A percentile compares a stretch with the other conserved stretches of the same genome.
Conservation (phyloP, 2,888 invertebrate genomes). For the Chrysina gloriosa region DNA sequence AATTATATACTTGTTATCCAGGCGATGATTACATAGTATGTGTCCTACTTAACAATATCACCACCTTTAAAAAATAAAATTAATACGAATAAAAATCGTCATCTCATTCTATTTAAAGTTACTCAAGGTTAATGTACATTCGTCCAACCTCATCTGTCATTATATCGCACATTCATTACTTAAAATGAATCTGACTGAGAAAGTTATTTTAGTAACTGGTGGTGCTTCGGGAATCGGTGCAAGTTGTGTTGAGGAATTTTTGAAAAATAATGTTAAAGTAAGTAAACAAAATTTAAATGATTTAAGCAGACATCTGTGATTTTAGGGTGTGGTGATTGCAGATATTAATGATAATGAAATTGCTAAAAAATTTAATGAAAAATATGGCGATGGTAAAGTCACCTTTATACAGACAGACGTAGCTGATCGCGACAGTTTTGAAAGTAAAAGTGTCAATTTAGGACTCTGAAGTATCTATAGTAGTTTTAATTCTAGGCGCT, state of each 20-base stretch:
- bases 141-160: no score
- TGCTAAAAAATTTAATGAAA: conserved; percentile 5
- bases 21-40: no score
- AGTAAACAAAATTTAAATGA: not conserved
- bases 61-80: no score
- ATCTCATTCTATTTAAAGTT: no score
- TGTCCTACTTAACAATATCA: no score
- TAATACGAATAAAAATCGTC: no score
- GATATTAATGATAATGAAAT: conserved; percentile 38
- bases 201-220: conserved; percentile 24
- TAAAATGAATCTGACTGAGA: not conserved
- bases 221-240: not conserved
- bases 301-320: not conserved
- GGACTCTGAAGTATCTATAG: not conserved
- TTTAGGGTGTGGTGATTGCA: conserved; percentile 43
- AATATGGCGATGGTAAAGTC: conserved; percentile 33
- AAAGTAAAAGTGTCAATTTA: conserved; percentile 28
- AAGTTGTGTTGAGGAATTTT: conserved; percentile 6
- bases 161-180: no score
- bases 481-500: not conserved
- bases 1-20: no score
- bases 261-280: conserved; percentile 7
- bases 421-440: conserved; percentile 40
- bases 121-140: no score
- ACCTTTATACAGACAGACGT: conserved; percentile 39